Evolutionary conservation across 1,140 invertebrate genomes (phyloP), one percentile per base, ranked within the genome.

Genomic region (Microplitis demolitor): DNA sequence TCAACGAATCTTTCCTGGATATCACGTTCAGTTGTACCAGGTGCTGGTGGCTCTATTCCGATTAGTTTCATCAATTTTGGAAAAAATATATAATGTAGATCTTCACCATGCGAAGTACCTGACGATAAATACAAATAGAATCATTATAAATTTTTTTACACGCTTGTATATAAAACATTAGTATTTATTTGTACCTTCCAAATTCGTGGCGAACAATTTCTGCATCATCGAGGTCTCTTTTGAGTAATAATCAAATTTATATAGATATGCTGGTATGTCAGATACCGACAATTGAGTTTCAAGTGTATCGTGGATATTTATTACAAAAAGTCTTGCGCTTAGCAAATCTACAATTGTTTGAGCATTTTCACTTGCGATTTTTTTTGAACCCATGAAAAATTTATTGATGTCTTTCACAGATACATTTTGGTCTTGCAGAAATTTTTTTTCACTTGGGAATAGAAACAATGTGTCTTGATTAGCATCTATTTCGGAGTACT

Each of bases 161-260:
- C 24, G 1, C 24, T 24, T 2, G 24, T 24, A 0, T 2, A 0
- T 0, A 24, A 24, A 24, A 24, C 2, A 2, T 24, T 24, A 24
- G 24, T 24, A 24, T 24, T 24, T 24, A 24, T 24, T 24, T 24
- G 24, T 68, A 69, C 69, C 56, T 16, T 14, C 61, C 16, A 34
- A 35, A 4, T 64, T 50, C 0, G 76, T 24, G 4, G 73, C 35
- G 0, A 77, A 8, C 0, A 58, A 0, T 4, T n/a, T 24, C 45
- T 78, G 79, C 6, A 45, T 53, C 0, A 73, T 0, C 0, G 77
- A 76, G 3, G 51, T 4, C 37, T 62, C 62, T 13, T 51, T 63
- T 1, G 39, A 45, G 11, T 85, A 79, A 60, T 84, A 88, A 45
- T 84, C 82, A 78, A 90, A 89, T 74, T 80, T 79, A 68, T 90